These are phyloP conservation scores for Tribolium freemani DNA, from an alignment of 2,888 invertebrate species.

Conservation along the genomic window DNA sequence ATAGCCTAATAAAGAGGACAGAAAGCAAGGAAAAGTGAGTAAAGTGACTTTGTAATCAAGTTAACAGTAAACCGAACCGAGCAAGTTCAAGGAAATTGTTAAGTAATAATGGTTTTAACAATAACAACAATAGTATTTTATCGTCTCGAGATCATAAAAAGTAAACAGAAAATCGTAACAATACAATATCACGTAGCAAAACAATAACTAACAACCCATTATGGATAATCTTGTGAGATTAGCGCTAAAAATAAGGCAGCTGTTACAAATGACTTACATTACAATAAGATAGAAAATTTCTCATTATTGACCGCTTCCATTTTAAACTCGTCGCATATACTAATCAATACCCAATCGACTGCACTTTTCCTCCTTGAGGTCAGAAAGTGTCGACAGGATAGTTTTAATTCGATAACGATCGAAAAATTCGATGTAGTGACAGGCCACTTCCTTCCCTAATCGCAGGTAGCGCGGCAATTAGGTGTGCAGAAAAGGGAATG, in stretches of 20 bases:
- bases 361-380: background rate
- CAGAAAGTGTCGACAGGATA: constrained; percentile 23
- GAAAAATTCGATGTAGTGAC: background rate
- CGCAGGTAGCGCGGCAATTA: constrained; percentile 52
- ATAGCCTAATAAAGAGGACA: background rate
- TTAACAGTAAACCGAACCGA: background rate
- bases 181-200: background rate
- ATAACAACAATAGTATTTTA: background rate
- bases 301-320: background rate
- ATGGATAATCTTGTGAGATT: background rate
- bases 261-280: background rate
- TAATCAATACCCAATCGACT: background rate
- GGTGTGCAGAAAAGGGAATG: constrained; percentile 48
- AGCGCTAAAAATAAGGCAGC: background rate
- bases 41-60: background rate
- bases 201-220: background rate
- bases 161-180: background rate
- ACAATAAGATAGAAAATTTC: background rate
- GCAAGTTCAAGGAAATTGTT: background rate
- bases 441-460: constrained; percentile 37
- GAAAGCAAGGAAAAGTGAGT: background rate
- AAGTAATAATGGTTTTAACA: background rate
- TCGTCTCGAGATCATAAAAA: background rate
- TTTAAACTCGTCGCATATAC: background rate
- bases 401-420: constrained; percentile 19